Conservation (phyloP, 2,113 vertebrate genomes). For the Meleagris gallopavo region DNA sequence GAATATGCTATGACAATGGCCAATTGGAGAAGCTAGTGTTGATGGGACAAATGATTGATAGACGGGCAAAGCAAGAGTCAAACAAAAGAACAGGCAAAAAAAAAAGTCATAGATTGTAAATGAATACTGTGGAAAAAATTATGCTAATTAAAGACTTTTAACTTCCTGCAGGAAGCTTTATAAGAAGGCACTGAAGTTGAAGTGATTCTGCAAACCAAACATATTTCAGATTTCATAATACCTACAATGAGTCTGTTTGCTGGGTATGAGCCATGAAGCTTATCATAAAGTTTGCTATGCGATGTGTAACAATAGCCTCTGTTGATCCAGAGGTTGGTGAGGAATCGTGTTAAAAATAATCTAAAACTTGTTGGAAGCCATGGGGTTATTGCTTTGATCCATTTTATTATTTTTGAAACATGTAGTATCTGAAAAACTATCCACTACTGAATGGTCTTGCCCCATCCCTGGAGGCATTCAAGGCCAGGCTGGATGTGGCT, state of each 20-base stretch:
- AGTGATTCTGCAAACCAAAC: neutral
- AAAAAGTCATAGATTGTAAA: neutral
- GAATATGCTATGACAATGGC: neutral
- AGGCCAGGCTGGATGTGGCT: too few species aligned
- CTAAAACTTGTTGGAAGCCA: neutral
- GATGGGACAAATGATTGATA: neutral
- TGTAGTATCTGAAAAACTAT: neutral
- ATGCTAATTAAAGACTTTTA: neutral
- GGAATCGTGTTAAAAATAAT: neutral
- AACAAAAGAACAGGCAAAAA: too few species aligned
- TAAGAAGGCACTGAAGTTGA: neutral
- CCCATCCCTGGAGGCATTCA: too few species aligned
- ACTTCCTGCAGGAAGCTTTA: neutral
- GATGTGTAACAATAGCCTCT: neutral
- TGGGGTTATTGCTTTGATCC: neutral
- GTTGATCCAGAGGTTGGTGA: neutral
- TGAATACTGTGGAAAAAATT: neutral
- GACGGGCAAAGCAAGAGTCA: neutral
- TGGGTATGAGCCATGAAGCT: neutral
- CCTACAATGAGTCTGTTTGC: neutral
- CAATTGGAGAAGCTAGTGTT: neutral
- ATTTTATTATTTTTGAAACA: neutral
- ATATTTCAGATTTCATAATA: neutral
- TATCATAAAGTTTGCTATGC: neutral
- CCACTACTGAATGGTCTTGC: neutral